Evolutionary conservation across 2,888 invertebrate genomes (phyloP).

Genomic region (Patella depressa): DNA sequence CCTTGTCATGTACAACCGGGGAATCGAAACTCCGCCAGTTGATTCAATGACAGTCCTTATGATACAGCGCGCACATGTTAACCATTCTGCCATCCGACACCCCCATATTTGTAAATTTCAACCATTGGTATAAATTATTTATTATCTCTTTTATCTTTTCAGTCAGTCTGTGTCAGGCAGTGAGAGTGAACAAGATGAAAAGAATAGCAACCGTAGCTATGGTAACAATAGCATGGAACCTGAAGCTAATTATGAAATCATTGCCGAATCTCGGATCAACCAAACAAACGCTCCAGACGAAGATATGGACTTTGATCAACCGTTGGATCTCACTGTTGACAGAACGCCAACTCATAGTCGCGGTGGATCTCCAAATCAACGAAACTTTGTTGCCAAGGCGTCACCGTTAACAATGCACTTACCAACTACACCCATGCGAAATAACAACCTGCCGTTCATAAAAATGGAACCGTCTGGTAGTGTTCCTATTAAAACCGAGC

Average conservation of each 20-base stretch:
- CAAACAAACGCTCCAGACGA: background rate
- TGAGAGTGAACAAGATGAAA: too few relatives aligned
- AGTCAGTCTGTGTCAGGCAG: too few relatives aligned
- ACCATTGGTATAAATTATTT: too few relatives aligned
- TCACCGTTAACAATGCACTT: slow-evolving; percentile 27
- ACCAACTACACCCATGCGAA: slow-evolving; percentile 26
- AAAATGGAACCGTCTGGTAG: background rate
- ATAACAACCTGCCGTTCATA: slow-evolving; percentile 4
- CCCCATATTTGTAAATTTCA: too few relatives aligned
- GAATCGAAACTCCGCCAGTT: too few relatives aligned
- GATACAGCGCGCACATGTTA: too few relatives aligned
- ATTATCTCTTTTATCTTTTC: too few relatives aligned
- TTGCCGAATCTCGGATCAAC: background rate
- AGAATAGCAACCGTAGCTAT: too few relatives aligned
- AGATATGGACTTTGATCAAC: slow-evolving; percentile 16
- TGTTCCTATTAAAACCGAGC: background rate
- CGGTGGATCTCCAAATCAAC: background rate
- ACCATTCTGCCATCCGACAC: too few relatives aligned
- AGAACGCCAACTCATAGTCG: background rate
- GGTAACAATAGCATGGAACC: too few relatives aligned
- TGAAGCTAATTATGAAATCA: background rate
- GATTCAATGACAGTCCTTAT: too few relatives aligned
- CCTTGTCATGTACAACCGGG: too few relatives aligned
- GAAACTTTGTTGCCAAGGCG: background rate
- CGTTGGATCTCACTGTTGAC: slow-evolving; percentile 21